Base-by-base conservation (phyloP, 2,113 vertebrate genomes). In the Anoura caudifer region DNA sequence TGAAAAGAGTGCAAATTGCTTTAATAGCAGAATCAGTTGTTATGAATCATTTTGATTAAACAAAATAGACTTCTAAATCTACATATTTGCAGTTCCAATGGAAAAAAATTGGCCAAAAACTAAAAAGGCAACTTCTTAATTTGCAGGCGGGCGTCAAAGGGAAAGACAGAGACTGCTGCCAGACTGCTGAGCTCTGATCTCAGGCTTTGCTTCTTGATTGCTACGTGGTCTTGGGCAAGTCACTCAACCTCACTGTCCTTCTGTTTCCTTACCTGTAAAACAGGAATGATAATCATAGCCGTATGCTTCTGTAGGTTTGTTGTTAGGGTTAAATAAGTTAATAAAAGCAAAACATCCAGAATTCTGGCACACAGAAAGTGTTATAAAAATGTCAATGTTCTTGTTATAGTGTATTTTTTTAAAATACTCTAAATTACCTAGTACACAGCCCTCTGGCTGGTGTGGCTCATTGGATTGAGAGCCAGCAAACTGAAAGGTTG, bases 41-140 rank as follows among this genome's bases (percentile, higher is more conserved):
- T 75, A 9, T 56, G 28, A 88, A 41, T 77, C 65, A 82, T 65
- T 92, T 85, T 81, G 20, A 92, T 86, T 45, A 86, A 93, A 93
- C 54, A 63, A 91, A 82, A 82, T 36, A 65, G 50, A 77, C 73
- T 86, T 72, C 61, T n/a, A 90, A 52, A 67, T 87, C 47, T 95
- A 50, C 4, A 38, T n/a, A 33, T 87, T 94, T 95, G 50, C 38
- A 82, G 26, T 72, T 77, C 2, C 72, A 61, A 45, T 16, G 17
- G 13, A 31, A 82, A 50, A 88, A 85, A 83, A 63, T 5, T 54
- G 24, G 13, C 82, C 38, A 69, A 50, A 86, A 54, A 72, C 56
- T 43, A 26, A 80, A 84, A 89, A 72, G 47, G 33, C 22, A 88
- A 88, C 43, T 43, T 87, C 72, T 76, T 84, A 59, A 41, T 20